Evolutionary conservation across 1,140 invertebrate genomes (phyloP).

Genomic region (Vanessa atalanta): DNA sequence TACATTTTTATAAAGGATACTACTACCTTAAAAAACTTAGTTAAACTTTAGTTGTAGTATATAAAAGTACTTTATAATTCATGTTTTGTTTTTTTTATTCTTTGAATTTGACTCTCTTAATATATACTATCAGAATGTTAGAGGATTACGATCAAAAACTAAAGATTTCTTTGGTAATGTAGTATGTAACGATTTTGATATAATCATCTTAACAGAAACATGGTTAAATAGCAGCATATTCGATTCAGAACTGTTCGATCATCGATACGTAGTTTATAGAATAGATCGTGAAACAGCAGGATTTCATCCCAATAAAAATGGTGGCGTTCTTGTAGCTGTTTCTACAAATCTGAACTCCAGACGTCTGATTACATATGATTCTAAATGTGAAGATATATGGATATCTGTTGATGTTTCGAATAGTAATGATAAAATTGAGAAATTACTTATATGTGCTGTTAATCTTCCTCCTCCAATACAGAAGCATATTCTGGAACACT

Average conservation of each 20-base stretch:
- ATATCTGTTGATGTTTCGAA: background rate
- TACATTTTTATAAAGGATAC: too few species aligned
- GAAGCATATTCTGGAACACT: slow-evolving; percentile 22
- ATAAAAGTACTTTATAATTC: background rate
- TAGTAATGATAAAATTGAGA: background rate
- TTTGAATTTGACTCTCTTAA: slow-evolving; percentile 6
- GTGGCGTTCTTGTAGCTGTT: slow-evolving; percentile 18
- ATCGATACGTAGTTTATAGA: background rate
- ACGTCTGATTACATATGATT: background rate
- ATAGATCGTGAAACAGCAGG: slow-evolving; percentile 2
- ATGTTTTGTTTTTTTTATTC: background rate
- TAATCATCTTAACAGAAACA: slow-evolving; percentile 37
- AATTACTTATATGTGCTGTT: slow-evolving; percentile 18
- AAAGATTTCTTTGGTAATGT: slow-evolving; percentile 28
- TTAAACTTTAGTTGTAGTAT: too few species aligned
- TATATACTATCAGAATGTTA: slow-evolving; percentile 27
- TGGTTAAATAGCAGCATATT: slow-evolving; percentile 25
- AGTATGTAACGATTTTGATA: slow-evolving; percentile 28
- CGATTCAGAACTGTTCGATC: slow-evolving; percentile 17
- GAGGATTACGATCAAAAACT: slow-evolving; percentile 33
- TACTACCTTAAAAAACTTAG: background rate
- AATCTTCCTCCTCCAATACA: slow-evolving; percentile 23
- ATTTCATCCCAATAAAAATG: slow-evolving; percentile 14
- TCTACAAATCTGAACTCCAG: slow-evolving; percentile 4
- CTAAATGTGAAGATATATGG: slow-evolving; percentile 28